A percentile compares a stretch with the other conserved stretches of the same genome.
Conservation (phyloP, 2,888 invertebrate genomes). For the Eupithecia centaureata region DNA sequence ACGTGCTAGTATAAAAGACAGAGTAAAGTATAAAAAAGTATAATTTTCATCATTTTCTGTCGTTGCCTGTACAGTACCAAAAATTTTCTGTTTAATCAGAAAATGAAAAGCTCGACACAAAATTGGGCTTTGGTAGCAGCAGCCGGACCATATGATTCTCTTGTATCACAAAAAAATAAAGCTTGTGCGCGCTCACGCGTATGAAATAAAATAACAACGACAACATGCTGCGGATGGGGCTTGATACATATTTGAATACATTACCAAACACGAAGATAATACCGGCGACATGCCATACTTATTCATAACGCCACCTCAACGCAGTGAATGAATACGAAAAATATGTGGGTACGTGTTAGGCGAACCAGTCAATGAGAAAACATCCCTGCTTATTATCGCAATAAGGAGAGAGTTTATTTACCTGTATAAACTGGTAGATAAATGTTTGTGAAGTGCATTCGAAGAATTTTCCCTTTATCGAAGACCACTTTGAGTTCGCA, state of each 20-base stretch:
- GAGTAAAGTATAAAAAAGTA: background rate
- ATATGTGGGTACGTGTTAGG: slow-evolving; percentile 38
- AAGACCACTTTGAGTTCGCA: slow-evolving; percentile 49
- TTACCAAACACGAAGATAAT: slow-evolving; percentile 81
- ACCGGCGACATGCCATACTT: slow-evolving; percentile 74
- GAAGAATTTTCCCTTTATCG: slow-evolving; percentile 45
- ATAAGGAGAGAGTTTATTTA: slow-evolving; percentile 21
- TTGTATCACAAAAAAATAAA: slow-evolving; percentile 73
- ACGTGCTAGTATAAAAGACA: background rate
- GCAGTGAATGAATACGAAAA: slow-evolving; percentile 72
- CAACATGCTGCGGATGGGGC: slow-evolving; percentile 78
- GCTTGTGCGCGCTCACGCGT: slow-evolving; percentile 76
- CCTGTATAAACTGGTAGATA: slow-evolving; percentile 23
- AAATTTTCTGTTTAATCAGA: background rate
- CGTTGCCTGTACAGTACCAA: background rate
- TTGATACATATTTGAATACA: slow-evolving; percentile 84
- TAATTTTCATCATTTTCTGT: background rate
- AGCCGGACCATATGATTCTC: slow-evolving; percentile 62
- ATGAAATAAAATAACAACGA: slow-evolving; percentile 81
- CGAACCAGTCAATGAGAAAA: slow-evolving; percentile 38
- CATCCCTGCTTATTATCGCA: slow-evolving; percentile 31
- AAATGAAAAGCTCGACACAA: slow-evolving; percentile 38
- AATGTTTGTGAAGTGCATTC: slow-evolving; percentile 41
- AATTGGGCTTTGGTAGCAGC: slow-evolving; percentile 47
- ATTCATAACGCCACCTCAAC: slow-evolving; percentile 77